These are phyloP conservation scores for Cyphomyrmex costatus DNA, from an alignment of 1,140 invertebrate genomes.

Conservation along the genomic window DNA sequence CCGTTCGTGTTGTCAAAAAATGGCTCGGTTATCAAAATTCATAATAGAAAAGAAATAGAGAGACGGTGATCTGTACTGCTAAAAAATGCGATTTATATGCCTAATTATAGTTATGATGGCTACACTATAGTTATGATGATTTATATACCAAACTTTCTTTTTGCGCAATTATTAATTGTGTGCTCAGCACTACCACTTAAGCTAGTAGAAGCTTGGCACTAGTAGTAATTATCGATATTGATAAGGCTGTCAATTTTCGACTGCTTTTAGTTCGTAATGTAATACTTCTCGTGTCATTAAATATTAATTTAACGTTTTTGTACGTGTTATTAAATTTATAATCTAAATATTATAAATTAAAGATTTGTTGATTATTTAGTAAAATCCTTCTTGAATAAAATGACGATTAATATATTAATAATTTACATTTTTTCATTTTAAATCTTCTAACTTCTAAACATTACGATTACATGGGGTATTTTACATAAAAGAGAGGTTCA, in stretches of 20 bases:
- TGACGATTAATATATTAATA: constrained; percentile 4
- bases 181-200: constrained; percentile 12
- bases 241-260: constrained; percentile 11
- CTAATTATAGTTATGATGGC: neutral
- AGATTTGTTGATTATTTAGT: constrained; percentile 2
- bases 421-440: neutral
- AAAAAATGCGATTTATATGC: neutral
- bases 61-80: neutral
- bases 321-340: neutral
- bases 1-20: constrained; percentile 48
- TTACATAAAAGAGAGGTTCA: no score
- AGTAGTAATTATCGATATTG: constrained; percentile 15
- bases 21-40: constrained; percentile 38
- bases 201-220: constrained; percentile 10
- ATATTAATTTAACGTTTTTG: constrained; percentile 5
- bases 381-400: neutral
- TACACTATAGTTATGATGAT: neutral
- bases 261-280: neutral
- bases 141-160: constrained; percentile 10
- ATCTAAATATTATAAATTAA: no score
- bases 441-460: neutral
- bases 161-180: constrained; percentile 40
- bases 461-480: neutral
- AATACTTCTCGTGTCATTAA: neutral
- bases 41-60: constrained; percentile 38